Evolutionary conservation across 2,888 invertebrate species (phyloP), one percentile per base, ranked within the genome.

Genomic region (Pammene fasciana): DNA sequence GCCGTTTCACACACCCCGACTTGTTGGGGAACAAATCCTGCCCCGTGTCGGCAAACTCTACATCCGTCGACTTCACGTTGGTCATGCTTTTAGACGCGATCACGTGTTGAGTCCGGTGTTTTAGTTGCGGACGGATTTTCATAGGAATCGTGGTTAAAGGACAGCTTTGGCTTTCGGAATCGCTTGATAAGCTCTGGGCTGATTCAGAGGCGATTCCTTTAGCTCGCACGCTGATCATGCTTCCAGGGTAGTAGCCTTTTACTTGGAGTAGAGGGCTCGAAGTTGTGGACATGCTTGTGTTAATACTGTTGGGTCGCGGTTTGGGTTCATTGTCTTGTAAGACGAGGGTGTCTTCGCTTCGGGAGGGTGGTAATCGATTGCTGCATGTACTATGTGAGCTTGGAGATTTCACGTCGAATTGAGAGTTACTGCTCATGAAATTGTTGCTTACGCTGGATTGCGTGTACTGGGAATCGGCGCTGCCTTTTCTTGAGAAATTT

Each of bases 261-360:
- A 94, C 93, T 65, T 94, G 94, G 67, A 95, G 82, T 61, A 96
- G 87, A 0, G 96, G 96, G 79, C 95, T 96, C 0, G 96, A 95
- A 57, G 94, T 94, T 11, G 94, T 95, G 5, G 94, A 96, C 66
- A 93, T 93, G 78, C 93, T 95, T 0, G 94, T 90, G 70, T 89
- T 90, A 72, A 94, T 93, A 60, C 94, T 94, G 73, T 94, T 94
- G 4, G 94, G 93, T 72, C 94, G 92, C 54, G 93, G 92, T 59
- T 94, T 94, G 0, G 93, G 80, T 75, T 89, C 84, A 62, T 80
- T 89, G 72, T 91, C 88, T 75, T 92, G 87, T 0, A 90, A 79
- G 0, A 94, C 93, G 7, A 97, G 86, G 0, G 96, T 96, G 78
- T 97, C 97, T 81, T 97, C 97, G 72, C 97, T 97, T 60, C 96